Evolutionary conservation across 2,797 vertebrate species (phyloP).

Genomic region (Neostethus bicornis): DNA sequence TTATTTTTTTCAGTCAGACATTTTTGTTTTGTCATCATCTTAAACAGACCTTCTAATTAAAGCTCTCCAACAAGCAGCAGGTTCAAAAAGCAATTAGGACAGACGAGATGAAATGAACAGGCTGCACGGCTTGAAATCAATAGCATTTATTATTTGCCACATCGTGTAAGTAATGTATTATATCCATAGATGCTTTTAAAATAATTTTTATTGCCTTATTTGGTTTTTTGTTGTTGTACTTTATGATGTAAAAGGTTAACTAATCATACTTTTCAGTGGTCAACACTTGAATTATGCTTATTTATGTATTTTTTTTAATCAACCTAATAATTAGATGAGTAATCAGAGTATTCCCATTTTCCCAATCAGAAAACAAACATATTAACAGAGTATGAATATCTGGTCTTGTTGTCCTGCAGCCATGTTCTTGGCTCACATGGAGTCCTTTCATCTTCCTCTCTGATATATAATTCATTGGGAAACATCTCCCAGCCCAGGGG

Average conservation of each 20-base stretch:
- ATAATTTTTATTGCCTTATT: not conserved
- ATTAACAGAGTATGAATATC: constrained; percentile 42
- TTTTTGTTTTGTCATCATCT: constrained; percentile 19
- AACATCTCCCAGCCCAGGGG: constrained; percentile 77
- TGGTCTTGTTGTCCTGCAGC: constrained; percentile 64
- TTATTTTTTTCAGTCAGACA: no score
- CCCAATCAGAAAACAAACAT: constrained; percentile 61
- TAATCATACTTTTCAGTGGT: no score
- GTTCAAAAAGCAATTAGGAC: constrained; percentile 68
- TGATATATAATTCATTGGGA: constrained; percentile 82
- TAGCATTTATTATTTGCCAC: constrained; percentile 15
- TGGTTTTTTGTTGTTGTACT: not conserved
- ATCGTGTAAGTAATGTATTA: no score
- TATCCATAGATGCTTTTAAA: not conserved
- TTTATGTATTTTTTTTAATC: no score
- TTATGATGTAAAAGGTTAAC: no score
- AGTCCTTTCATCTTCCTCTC: constrained; percentile 72
- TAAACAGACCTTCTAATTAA: constrained; percentile 20
- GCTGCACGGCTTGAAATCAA: constrained; percentile 58
- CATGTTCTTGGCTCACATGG: constrained; percentile 65
- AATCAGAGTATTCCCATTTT: constrained; percentile 38
- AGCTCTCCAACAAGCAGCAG: constrained; percentile 56
- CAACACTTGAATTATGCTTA: no score
- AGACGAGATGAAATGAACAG: constrained; percentile 61
- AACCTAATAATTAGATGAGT: no score